Conservation (phyloP, 2,113 vertebrate species). For the Silurus meridionalis region DNA sequence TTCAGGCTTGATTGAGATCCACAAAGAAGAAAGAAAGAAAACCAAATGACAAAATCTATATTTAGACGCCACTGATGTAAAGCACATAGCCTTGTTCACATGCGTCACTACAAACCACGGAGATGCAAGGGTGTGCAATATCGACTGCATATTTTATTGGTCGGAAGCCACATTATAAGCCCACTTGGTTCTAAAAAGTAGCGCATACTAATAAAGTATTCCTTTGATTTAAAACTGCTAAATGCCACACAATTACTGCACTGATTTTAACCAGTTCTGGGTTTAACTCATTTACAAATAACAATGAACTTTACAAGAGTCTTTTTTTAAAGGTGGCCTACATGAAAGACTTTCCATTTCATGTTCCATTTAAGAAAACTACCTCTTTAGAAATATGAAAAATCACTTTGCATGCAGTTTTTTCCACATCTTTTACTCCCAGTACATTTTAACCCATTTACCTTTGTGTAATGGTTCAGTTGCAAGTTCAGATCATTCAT, state of each 20-base stretch:
- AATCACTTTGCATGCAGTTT: neutral
- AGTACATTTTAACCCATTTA: neutral
- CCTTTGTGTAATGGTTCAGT: neutral
- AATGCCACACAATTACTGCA: conserved; percentile 53
- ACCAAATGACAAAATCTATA: conserved; percentile 29
- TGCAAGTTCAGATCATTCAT: neutral
- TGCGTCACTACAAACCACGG: conserved; percentile 38
- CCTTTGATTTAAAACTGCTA: conserved; percentile 54
- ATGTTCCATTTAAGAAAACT: no score
- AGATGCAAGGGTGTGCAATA: conserved; percentile 37
- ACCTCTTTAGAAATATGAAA: neutral
- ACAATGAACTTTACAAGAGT: conserved; percentile 54
- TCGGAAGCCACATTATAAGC: conserved; percentile 44
- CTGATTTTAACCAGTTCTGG: conserved; percentile 21
- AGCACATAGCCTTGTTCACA: neutral
- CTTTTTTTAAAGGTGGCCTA: neutral
- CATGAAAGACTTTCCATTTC: neutral
- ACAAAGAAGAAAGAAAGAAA: conserved; percentile 24
- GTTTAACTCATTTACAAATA: conserved; percentile 48
- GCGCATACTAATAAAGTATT: conserved; percentile 35
- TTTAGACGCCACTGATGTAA: conserved; percentile 41
- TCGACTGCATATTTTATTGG: conserved; percentile 56
- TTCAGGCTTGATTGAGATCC: conserved; percentile 19
- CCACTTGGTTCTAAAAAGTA: neutral
- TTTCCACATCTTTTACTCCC: neutral